Base-by-base conservation (phyloP, 2,797 vertebrate species). In the Lagodon rhomboides region DNA sequence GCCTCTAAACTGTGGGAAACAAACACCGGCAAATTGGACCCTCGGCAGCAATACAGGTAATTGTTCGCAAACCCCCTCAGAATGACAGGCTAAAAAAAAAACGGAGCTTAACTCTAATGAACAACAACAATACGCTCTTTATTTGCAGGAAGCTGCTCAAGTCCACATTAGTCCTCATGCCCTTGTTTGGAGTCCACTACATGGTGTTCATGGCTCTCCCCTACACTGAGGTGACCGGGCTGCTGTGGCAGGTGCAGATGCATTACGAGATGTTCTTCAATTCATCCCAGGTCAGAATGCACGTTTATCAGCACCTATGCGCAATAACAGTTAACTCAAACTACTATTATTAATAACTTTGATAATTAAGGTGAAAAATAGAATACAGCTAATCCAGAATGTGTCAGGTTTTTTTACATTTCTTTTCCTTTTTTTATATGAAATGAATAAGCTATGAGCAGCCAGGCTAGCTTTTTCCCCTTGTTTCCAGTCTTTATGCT, bases 201-300 rank as follows among this genome's bases (percentile, higher is more conserved):
- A 96, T 97, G 87, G 93, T 96, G 64, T 97, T 97, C 79, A 96
- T 96, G 95, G 96, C 96, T 60, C 93, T 96, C 23, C 96, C 96
- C 6, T 97, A 97, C 88, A 97, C 96, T 0, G 96, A 96, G 70
- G 95, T 96, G 22, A 94, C 89, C 0, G 95, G 95, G 41, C 80
- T 96, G 73, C 93, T 97, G 54, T 97, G 96, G 96, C 96, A 96
- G 87, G 94, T 97, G 62, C 96, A 97, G 90, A 97, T 97, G 96
- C 96, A 97, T 91, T 97, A 96, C 7, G 96, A 97, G 90, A 97
- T 97, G 95, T 94, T 97, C 90, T 96, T 97, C 92, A 97, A 97
- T 89, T 97, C 96, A 17, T 96, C 94, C 18, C 96, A 97, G 96
- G 96, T 97, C 64, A 75, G 75, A 73, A 58, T 12, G 25, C 30